phyloP scores from a whole-genome alignment of 2,888 invertebrate species.

The Chymomyza procnemis region DNA sequence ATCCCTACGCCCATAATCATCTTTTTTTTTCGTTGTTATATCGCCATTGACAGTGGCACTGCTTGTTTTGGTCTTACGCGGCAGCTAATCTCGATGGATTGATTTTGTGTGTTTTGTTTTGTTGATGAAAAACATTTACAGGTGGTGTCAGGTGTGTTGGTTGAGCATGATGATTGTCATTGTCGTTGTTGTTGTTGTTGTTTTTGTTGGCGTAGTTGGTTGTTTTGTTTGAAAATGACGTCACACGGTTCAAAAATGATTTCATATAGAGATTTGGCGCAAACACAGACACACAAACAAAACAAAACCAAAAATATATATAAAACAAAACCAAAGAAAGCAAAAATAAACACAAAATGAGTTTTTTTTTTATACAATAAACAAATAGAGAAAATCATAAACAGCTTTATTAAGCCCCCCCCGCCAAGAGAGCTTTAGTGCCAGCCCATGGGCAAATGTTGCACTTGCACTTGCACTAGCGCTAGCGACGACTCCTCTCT shows the following conservation, averaged over 20 bases:
- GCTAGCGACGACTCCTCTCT: neutral
- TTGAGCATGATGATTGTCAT: slow-evolving; percentile 6
- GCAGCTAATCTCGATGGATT: slow-evolving; percentile 38
- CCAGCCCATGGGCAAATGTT: neutral
- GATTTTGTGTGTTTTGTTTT: slow-evolving; percentile 44
- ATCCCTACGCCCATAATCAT: slow-evolving; percentile 45
- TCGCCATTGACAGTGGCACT: slow-evolving; percentile 39
- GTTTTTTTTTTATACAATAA: neutral
- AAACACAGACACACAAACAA: slow-evolving; percentile 24
- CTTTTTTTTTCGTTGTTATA: slow-evolving; percentile 42
- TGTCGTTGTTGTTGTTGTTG: too few relatives aligned
- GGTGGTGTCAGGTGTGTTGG: slow-evolving; percentile 24
- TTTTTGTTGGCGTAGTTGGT: slow-evolving; percentile 10
- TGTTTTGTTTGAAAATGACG: slow-evolving; percentile 8
- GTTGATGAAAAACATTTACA: slow-evolving; percentile 37
- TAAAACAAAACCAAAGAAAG: slow-evolving; percentile 6
- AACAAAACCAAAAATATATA: slow-evolving; percentile 23
- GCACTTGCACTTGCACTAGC: neutral
- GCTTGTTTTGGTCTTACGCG: slow-evolving; percentile 50
- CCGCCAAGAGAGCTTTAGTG: neutral
- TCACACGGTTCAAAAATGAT: slow-evolving; percentile 4
- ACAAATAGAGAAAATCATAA: slow-evolving; percentile 1
- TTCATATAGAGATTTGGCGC: slow-evolving; percentile 34
- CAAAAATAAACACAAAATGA: slow-evolving; percentile 1
- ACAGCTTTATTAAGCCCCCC: slow-evolving; percentile 21